These are phyloP conservation scores for Drosophila micromelanica DNA, from an alignment of 1,140 invertebrate species.

Conservation along the genomic window DNA sequence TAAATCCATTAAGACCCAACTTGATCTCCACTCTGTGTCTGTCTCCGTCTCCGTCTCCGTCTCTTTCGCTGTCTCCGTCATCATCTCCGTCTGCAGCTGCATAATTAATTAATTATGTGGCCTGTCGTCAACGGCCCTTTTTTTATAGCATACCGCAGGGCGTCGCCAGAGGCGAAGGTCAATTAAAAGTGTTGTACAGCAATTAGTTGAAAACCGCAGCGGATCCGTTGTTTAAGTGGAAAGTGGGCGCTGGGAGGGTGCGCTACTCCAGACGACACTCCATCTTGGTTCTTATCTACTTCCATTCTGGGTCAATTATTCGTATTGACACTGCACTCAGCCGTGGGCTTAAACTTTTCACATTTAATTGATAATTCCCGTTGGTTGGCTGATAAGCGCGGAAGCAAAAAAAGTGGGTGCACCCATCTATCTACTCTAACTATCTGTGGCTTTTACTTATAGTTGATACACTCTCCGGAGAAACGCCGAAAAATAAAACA, in stretches of 20 bases:
- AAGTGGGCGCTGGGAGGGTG: not conserved
- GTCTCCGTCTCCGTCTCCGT: slow-evolving; percentile 2
- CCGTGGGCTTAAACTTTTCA: slow-evolving; percentile 38
- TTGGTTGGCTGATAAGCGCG: no score
- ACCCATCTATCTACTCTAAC: slow-evolving; percentile 1
- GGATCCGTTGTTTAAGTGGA: not conserved
- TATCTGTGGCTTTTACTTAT: slow-evolving; percentile 54
- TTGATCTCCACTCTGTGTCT: slow-evolving; percentile 4
- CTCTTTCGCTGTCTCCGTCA: not conserved
- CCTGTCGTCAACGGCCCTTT: slow-evolving; percentile 19
- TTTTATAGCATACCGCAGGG: slow-evolving; percentile 44
- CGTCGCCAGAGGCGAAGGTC: slow-evolving; percentile 59
- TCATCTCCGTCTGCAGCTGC: slow-evolving; percentile 32
- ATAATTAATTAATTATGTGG: slow-evolving; percentile 73
- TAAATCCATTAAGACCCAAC: slow-evolving; percentile 66
- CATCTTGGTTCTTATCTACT: slow-evolving; percentile 43
- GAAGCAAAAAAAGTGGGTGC: not conserved
- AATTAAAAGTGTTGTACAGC: slow-evolving; percentile 70
- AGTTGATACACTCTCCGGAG: slow-evolving; percentile 51
- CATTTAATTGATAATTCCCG: slow-evolving; percentile 71
- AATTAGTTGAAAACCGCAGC: slow-evolving; percentile 51
- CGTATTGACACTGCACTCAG: slow-evolving; percentile 72
- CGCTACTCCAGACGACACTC: not conserved
- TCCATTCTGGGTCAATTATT: slow-evolving; percentile 59
- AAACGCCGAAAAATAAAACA: slow-evolving; percentile 34